phyloP scores from a whole-genome alignment of 2,113 vertebrate species.

The Potamarius usumacintae region DNA sequence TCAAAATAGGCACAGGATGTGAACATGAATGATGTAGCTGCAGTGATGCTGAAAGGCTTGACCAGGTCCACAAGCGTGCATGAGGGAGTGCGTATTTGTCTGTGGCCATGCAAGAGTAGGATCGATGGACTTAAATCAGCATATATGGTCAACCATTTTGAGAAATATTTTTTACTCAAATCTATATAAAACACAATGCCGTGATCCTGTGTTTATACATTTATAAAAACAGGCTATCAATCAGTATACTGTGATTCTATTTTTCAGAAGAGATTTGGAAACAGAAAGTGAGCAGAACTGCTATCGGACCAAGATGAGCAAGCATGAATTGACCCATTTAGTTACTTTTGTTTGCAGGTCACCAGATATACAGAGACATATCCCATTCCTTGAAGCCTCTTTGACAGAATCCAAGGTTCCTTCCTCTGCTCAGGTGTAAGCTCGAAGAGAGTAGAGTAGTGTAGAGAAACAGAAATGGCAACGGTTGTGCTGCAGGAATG shows the following conservation, averaged over 20 bases:
- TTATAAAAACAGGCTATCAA: neutral
- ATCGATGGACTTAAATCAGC: constrained; percentile 37
- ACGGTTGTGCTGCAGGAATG: constrained; percentile 38
- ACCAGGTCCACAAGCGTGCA: neutral
- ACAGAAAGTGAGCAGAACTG: neutral
- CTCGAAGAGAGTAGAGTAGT: neutral
- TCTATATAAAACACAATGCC: neutral
- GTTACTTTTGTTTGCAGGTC: neutral
- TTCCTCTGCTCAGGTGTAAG: neutral
- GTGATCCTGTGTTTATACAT: neutral
- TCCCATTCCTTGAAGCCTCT: constrained; percentile 30
- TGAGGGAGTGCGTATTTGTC: neutral
- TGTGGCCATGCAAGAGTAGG: neutral
- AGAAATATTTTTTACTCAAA: constrained; percentile 2
- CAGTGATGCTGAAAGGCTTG: constrained; percentile 19
- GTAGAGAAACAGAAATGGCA: constrained; percentile 19
- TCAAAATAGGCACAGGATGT: constrained; percentile 60
- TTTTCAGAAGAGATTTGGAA: constrained; percentile 21
- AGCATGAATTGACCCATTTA: constrained; percentile 1
- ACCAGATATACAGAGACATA: constrained; percentile 13
- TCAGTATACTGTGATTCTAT: neutral
- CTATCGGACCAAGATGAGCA: constrained; percentile 26
- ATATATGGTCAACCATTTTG: constrained; percentile 3
- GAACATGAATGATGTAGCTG: neutral
- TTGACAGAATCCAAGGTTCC: neutral